phyloP scores from a whole-genome alignment of 2,797 vertebrate genomes.

The Sarcophilus harrisii region DNA sequence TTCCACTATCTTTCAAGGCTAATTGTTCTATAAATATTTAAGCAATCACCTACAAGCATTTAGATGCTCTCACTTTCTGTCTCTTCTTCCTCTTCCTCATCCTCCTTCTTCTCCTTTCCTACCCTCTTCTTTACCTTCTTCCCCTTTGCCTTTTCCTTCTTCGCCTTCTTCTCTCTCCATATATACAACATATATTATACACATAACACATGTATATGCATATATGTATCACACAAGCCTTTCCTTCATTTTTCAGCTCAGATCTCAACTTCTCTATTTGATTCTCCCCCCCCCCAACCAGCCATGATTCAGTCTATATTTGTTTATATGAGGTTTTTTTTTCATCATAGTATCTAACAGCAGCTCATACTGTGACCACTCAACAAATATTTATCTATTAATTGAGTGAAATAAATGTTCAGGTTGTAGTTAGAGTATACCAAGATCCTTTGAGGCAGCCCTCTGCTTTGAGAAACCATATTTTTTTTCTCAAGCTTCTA shows the following conservation, averaged over 20 bases:
- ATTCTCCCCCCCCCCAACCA: background rate
- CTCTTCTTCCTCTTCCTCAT: no score
- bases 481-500: background rate
- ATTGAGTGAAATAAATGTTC: background rate
- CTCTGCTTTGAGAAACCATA: background rate
- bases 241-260: background rate
- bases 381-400: background rate
- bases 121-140: no score
- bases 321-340: background rate
- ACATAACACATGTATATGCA: background rate
- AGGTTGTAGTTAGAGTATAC: background rate
- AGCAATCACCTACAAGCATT: background rate
- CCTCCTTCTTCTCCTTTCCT: no score
- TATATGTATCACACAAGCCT: background rate
- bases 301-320: background rate
- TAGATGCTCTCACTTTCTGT: background rate
- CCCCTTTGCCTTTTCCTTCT: no score
- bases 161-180: background rate
- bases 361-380: background rate
- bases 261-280: background rate
- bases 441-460: background rate
- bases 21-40: background rate
- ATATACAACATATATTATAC: background rate
- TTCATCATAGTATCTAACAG: background rate
- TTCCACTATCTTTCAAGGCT: background rate